These are phyloP conservation scores for Leuciscus waleckii DNA, from an alignment of 2,797 vertebrate genomes.

Conservation along the genomic window DNA sequence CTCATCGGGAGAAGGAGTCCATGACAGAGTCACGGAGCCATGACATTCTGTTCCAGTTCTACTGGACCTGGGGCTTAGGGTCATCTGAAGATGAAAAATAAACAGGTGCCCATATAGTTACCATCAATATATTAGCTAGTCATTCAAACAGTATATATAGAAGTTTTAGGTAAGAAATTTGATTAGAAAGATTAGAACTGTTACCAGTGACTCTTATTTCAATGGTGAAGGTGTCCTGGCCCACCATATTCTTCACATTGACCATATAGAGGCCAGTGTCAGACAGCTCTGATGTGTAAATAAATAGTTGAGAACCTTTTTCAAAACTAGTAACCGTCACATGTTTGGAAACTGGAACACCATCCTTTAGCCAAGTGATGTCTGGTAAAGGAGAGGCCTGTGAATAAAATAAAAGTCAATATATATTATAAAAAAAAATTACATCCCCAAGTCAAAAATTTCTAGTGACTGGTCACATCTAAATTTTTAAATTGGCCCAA, in stretches of 20 bases:
- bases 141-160: neutral
- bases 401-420: neutral
- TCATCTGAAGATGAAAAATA: slow-evolving; percentile 73
- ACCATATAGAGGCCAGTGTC: slow-evolving; percentile 86
- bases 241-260: slow-evolving; percentile 76
- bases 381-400: slow-evolving; percentile 86
- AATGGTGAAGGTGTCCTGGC: slow-evolving; percentile 80
- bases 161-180: neutral
- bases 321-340: slow-evolving; percentile 78
- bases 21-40: slow-evolving; percentile 85
- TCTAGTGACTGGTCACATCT: no score
- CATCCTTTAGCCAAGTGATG: slow-evolving; percentile 87
- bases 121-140: neutral
- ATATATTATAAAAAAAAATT: neutral
- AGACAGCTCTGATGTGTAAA: slow-evolving; percentile 78
- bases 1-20: slow-evolving; percentile 89
- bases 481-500: no score
- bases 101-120: neutral
- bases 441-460: no score
- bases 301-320: slow-evolving; percentile 82
- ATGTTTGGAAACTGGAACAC: slow-evolving; percentile 74
- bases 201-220: slow-evolving; percentile 88
- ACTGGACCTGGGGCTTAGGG: slow-evolving; percentile 87
- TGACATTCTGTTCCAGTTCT: slow-evolving; percentile 82
- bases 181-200: neutral